Evolutionary conservation across 2,113 vertebrate genomes (phyloP).

Genomic region (Callopanchax toddi): DNA sequence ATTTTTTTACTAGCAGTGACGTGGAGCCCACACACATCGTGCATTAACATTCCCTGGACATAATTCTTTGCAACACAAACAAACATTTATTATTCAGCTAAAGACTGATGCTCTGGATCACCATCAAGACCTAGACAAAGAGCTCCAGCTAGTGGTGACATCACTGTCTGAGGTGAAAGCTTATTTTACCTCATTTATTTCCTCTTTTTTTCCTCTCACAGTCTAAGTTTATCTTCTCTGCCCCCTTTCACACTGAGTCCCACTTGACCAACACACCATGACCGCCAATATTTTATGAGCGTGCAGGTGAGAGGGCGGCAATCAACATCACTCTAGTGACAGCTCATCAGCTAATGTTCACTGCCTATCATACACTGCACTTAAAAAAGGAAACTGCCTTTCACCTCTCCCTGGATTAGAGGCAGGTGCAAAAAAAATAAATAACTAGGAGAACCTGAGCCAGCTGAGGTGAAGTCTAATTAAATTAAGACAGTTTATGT

Average conservation of each 20-base stretch:
- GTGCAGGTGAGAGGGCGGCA: conserved; percentile 34
- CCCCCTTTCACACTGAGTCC: not conserved
- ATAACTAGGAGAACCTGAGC: not conserved
- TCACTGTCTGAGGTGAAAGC: conserved; percentile 34
- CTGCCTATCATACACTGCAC: conserved; percentile 51
- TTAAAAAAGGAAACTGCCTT: conserved; percentile 47
- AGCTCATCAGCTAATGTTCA: conserved; percentile 68
- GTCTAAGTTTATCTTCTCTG: conserved; percentile 1
- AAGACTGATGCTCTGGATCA: conserved; percentile 3
- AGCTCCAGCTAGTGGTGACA: conserved; percentile 12
- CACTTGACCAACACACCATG: conserved; percentile 6
- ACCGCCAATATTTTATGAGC: conserved; percentile 21
- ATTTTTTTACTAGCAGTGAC: conserved; percentile 34
- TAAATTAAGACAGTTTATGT: conserved; percentile 64
- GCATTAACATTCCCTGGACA: conserved; percentile 32
- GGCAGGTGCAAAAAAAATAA: conserved; percentile 34
- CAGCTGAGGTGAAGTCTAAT: conserved; percentile 58
- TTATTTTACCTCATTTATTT: conserved; percentile 29
- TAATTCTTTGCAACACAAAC: conserved; percentile 11
- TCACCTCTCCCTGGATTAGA: conserved; percentile 54
- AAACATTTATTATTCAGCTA: conserved; percentile 14
- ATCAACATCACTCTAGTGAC: conserved; percentile 48
- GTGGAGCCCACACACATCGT: conserved; percentile 31
- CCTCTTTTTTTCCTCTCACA: conserved; percentile 11
- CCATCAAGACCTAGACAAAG: conserved; percentile 28